phyloP scores from a whole-genome alignment of 2,888 invertebrate genomes.

The Hedya salicella region DNA sequence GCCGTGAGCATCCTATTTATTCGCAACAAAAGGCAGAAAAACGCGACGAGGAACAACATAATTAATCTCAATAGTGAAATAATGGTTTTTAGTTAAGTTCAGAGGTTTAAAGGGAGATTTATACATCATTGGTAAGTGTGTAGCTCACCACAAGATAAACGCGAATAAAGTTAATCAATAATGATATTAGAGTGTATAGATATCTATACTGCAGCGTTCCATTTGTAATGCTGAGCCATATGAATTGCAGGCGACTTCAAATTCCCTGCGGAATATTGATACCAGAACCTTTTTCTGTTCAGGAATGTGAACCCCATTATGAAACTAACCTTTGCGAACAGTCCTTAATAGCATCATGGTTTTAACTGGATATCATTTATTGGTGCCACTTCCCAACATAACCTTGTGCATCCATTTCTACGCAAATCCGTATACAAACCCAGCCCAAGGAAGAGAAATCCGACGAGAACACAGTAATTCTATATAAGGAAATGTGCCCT shows the following conservation, averaged over 20 bases:
- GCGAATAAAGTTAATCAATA: neutral
- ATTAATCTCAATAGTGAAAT: no score
- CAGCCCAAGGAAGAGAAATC: no score
- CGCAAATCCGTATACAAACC: no score
- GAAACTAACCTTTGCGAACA: constrained; percentile 9
- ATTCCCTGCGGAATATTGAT: constrained; percentile 3
- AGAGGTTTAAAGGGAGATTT: no score
- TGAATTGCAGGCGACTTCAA: constrained; percentile 6
- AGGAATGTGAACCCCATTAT: constrained; percentile 12
- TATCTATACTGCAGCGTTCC: neutral
- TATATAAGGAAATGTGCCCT: no score
- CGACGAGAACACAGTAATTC: no score
- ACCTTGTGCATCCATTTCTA: no score
- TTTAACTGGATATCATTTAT: constrained; percentile 8
- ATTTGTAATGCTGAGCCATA: neutral
- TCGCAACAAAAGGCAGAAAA: no score
- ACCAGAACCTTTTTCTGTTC: neutral
- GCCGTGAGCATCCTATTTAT: no score
- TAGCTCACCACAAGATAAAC: neutral
- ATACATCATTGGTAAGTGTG: neutral
- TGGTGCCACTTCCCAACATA: constrained; percentile 16
- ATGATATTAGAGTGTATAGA: no score
- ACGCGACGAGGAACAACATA: no score
- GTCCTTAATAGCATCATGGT: neutral
- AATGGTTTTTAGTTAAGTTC: no score